phyloP scores from a whole-genome alignment of 2,797 vertebrate species.

The Periophthalmus magnuspinnatus region DNA sequence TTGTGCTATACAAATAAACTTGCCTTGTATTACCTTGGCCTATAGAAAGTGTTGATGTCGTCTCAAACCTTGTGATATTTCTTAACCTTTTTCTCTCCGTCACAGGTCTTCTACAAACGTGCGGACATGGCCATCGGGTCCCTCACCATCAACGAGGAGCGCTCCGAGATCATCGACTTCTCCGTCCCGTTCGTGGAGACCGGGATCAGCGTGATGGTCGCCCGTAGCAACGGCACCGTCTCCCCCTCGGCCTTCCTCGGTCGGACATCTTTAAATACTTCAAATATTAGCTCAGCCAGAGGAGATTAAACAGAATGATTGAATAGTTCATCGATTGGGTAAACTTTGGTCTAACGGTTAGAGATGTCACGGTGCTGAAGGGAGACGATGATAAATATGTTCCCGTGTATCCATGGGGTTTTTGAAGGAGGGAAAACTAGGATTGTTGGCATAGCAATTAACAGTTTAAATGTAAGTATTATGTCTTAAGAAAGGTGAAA shows the following conservation, averaged over 20 bases:
- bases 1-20: no score
- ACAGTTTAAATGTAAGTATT: no score
- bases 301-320: no score
- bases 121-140: conserved; percentile 99
- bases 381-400: no score
- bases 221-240: conserved; percentile 94
- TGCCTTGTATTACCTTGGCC: no score
- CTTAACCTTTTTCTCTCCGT: not conserved
- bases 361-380: no score
- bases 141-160: conserved; percentile 96
- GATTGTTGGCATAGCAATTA: no score
- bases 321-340: not conserved
- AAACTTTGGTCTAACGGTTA: not conserved
- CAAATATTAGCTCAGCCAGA: not conserved
- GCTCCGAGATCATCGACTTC: conserved; percentile 96
- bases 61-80: not conserved
- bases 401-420: no score
- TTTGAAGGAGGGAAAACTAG: no score
- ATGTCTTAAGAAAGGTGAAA: no score
- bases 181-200: conserved; percentile 98
- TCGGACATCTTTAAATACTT: conserved; percentile 57
- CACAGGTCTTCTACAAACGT: conserved; percentile 92
- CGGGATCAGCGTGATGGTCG: conserved; percentile 97
- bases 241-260: conserved; percentile 96
- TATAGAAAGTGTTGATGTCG: no score